These are phyloP conservation scores for Phyllostomus hastatus DNA, from an alignment of 2,113 vertebrate genomes.

Conservation along the genomic window DNA sequence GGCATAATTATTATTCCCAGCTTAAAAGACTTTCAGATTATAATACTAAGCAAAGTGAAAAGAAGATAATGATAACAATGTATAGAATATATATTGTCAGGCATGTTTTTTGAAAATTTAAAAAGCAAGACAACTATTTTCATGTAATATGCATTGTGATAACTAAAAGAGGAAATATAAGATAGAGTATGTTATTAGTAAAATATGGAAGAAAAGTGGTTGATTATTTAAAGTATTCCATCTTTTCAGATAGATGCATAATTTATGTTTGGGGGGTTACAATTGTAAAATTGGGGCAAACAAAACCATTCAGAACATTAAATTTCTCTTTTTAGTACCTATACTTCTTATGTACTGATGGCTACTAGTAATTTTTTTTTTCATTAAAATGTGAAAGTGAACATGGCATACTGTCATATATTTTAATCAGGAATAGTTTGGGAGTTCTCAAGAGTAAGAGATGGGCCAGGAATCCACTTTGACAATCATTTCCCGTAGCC, in stretches of 20 bases:
- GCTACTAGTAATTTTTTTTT: slow-evolving; percentile 45
- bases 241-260: not conserved
- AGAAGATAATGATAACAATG: not conserved
- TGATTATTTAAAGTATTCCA: not conserved
- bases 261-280: not conserved
- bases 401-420: slow-evolving; percentile 23
- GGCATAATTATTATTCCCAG: not conserved
- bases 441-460: slow-evolving; percentile 60
- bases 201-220: not conserved
- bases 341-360: slow-evolving; percentile 34
- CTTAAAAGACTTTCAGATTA: not conserved
- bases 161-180: not conserved
- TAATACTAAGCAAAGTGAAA: not conserved
- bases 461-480: slow-evolving; percentile 53
- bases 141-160: not conserved
- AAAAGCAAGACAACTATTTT: not conserved
- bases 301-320: not conserved
- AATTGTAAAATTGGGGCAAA: not conserved
- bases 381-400: slow-evolving; percentile 56
- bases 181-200: not conserved
- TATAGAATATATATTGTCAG: not conserved
- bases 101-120: not conserved
- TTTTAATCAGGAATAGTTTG: slow-evolving; percentile 40
- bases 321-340: slow-evolving; percentile 32
- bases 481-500: slow-evolving; percentile 57